Conservation (phyloP, 2,113 vertebrate genomes). For the Butastur rufipennis region DNA sequence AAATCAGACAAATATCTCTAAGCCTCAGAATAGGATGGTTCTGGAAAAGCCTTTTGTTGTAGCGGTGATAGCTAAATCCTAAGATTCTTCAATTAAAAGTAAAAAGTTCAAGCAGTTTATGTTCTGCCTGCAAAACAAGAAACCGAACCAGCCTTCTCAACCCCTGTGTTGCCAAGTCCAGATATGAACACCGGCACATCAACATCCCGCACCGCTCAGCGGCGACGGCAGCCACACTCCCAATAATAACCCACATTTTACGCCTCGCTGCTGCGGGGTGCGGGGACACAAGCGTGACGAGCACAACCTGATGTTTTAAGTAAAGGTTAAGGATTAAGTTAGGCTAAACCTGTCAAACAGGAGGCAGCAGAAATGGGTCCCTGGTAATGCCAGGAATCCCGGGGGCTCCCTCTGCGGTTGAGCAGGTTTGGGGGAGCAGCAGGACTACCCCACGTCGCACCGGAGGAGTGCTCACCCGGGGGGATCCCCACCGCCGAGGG, state of each 20-base stretch:
- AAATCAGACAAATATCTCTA: conserved; percentile 24
- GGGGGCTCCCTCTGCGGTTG: not conserved
- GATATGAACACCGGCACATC: not conserved
- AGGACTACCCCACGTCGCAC: fast-evolving
- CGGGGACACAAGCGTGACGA: not conserved
- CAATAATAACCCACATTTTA: not conserved
- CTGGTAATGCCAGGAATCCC: not conserved
- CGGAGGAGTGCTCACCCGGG: not conserved
- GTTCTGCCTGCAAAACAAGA: not conserved
- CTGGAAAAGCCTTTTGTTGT: not conserved
- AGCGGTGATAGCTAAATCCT: not conserved
- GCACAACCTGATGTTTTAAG: not conserved
- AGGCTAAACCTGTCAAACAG: not conserved
- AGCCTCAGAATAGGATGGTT: not conserved
- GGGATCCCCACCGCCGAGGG: not conserved
- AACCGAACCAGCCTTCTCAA: not conserved
- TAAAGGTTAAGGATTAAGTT: not conserved
- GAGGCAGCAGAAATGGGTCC: not conserved
- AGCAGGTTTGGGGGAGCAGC: not conserved
- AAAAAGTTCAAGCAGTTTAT: not conserved
- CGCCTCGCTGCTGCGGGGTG: fast-evolving
- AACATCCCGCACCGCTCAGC: not conserved
- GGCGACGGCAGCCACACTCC: fast-evolving
- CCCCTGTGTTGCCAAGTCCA: not conserved
- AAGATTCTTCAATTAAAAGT: not conserved